Percentiles rank a stretch among this genome's conserved stretches.
Evolutionary conservation across 2,888 invertebrate genomes (phyloP).

Genomic region (Nineta flava): DNA sequence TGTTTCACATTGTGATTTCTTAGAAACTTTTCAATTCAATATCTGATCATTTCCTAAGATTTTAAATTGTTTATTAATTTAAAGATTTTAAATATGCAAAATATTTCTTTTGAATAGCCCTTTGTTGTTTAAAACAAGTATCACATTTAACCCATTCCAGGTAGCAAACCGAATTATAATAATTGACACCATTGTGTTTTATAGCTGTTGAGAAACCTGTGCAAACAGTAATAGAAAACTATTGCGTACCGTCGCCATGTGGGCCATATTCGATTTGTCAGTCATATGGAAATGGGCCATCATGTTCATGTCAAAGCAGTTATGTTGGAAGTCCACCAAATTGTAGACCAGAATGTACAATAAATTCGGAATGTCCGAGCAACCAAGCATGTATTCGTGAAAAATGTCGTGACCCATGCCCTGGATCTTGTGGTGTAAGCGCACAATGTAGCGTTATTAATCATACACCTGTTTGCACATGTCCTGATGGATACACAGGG

Average conservation of each 20-base stretch:
- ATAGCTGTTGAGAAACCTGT: background rate
- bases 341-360: slow-evolving; percentile 63
- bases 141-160: no score
- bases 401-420: slow-evolving; percentile 62
- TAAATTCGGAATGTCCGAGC: slow-evolving; percentile 58
- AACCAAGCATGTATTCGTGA: slow-evolving; percentile 57
- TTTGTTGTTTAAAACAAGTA: no score
- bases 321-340: slow-evolving; percentile 62
- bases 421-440: slow-evolving; percentile 57
- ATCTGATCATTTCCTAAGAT: no score
- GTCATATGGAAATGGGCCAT: slow-evolving; percentile 46
- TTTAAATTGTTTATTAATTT: no score
- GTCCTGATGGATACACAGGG: slow-evolving; percentile 52
- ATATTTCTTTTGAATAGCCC: no score
- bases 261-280: slow-evolving; percentile 63
- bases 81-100: no score
- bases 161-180: no score
- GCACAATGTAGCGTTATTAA: slow-evolving; percentile 59
- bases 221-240: slow-evolving; percentile 28
- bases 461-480: slow-evolving; percentile 61
- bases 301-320: slow-evolving; percentile 55
- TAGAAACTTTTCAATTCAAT: no score
- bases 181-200: slow-evolving; percentile 22
- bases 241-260: slow-evolving; percentile 61
- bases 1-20: no score